phyloP scores from a whole-genome alignment of 1,140 invertebrate genomes.

The Drosophila serrata region DNA sequence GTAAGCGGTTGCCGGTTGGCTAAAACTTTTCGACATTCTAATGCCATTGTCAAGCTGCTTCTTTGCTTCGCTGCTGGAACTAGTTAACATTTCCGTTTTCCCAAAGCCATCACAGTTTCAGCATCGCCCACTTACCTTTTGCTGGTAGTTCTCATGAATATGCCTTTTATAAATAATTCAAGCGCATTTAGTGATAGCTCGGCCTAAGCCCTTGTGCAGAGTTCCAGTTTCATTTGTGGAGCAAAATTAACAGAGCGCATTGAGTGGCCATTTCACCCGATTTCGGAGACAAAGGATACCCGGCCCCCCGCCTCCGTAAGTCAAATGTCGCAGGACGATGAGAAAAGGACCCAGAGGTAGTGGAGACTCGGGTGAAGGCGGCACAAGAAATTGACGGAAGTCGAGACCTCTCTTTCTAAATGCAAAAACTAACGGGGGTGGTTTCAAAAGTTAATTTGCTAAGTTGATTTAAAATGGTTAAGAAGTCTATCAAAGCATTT shows the following conservation, averaged over 20 bases:
- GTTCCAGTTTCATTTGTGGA: slow-evolving; percentile 58
- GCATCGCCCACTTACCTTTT: slow-evolving; percentile 34
- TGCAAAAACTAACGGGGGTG: slow-evolving; percentile 27
- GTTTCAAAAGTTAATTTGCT: not conserved
- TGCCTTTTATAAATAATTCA: slow-evolving; percentile 82
- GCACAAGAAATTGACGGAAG: slow-evolving; percentile 46
- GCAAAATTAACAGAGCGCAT: slow-evolving; percentile 82
- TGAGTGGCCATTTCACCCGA: slow-evolving; percentile 56
- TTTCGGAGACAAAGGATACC: slow-evolving; percentile 55
- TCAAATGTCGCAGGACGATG: slow-evolving; percentile 67
- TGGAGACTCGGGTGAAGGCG: slow-evolving; percentile 9
- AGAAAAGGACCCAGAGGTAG: not conserved
- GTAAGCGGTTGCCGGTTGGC: slow-evolving; percentile 67
- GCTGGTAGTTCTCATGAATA: slow-evolving; percentile 67
- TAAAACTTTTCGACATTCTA: slow-evolving; percentile 78
- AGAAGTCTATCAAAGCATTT: not conserved
- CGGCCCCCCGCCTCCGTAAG: slow-evolving; percentile 44
- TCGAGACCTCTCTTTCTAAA: slow-evolving; percentile 24
- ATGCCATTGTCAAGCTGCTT: slow-evolving; percentile 78
- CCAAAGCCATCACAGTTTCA: slow-evolving; percentile 14
- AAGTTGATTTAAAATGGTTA: not conserved
- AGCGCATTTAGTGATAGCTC: slow-evolving; percentile 73
- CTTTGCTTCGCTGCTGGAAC: slow-evolving; percentile 64
- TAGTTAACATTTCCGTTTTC: slow-evolving; percentile 78
- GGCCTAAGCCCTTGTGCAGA: slow-evolving; percentile 57